phyloP scores from a whole-genome alignment of 23 tunicate genomes.

The Corella eumyota region DNA sequence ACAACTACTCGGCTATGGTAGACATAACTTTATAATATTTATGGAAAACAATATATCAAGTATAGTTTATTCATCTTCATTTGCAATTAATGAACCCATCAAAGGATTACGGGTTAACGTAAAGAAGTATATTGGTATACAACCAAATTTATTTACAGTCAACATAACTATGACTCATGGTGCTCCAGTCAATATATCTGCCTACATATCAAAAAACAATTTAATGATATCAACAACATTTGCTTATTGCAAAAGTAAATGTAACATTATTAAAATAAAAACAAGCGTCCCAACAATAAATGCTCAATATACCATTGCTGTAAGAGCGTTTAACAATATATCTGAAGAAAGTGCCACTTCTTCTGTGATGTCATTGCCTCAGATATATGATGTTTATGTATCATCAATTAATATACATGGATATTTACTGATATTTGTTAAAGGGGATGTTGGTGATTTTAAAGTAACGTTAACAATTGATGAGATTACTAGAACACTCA shows the following conservation, averaged over 20 bases:
- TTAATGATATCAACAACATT: too few relatives aligned
- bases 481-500: neutral
- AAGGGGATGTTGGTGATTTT: constrained; percentile 1
- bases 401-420: neutral
- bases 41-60: constrained; percentile 1
- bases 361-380: neutral
- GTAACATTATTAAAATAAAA: neutral
- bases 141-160: neutral
- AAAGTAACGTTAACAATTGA: neutral
- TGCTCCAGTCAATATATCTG: constrained; percentile 2
- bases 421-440: neutral
- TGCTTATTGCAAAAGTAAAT: too few relatives aligned
- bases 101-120: neutral
- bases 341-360: neutral
- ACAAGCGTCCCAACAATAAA: neutral
- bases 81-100: neutral
- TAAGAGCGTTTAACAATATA: neutral
- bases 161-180: neutral
- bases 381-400: constrained; percentile 2
- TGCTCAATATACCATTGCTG: neutral
- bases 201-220: too few relatives aligned
- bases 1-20: neutral
- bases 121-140: neutral
- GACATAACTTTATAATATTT: neutral
- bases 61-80: neutral